Evolutionary conservation across 1,140 invertebrate genomes (phyloP).

Genomic region (Pachypsylla venusta): DNA sequence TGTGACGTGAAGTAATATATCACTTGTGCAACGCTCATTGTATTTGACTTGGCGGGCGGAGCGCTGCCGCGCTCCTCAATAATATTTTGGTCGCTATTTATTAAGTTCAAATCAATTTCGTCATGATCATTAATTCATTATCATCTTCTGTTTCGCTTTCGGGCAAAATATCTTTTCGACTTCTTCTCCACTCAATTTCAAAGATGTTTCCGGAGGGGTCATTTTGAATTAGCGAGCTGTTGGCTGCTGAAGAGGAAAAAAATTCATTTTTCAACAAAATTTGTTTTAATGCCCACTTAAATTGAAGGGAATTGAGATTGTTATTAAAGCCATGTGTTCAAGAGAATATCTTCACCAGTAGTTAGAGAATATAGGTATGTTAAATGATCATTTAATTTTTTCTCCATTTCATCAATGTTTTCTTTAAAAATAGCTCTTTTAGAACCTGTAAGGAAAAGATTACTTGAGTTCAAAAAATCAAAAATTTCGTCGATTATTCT

Average conservation of each 20-base stretch:
- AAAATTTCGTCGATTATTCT: conserved; percentile 9
- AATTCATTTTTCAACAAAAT: conserved; percentile 22
- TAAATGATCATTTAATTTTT: neutral
- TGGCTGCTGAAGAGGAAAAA: neutral
- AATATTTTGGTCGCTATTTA: too few relatives aligned
- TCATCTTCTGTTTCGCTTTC: too few relatives aligned
- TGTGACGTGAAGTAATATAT: too few relatives aligned
- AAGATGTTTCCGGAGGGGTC: neutral
- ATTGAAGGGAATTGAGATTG: conserved; percentile 23
- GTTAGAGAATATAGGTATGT: conserved; percentile 6
- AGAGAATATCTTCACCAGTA: neutral
- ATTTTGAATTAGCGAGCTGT: too few relatives aligned
- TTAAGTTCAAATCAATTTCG: too few relatives aligned
- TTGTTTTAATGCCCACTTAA: conserved; percentile 19
- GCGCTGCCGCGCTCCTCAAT: too few relatives aligned
- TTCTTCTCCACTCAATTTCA: neutral
- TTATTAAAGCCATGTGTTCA: conserved; percentile 19
- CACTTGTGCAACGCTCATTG: too few relatives aligned
- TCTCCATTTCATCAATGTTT: neutral
- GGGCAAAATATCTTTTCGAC: too few relatives aligned
- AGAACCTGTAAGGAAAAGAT: conserved; percentile 5
- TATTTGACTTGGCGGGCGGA: too few relatives aligned
- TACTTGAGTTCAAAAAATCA: conserved; percentile 10
- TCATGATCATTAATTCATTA: too few relatives aligned
- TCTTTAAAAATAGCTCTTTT: too few relatives aligned